phyloP scores from a whole-genome alignment of 2,113 vertebrate species.

The Tachycineta bicolor region DNA sequence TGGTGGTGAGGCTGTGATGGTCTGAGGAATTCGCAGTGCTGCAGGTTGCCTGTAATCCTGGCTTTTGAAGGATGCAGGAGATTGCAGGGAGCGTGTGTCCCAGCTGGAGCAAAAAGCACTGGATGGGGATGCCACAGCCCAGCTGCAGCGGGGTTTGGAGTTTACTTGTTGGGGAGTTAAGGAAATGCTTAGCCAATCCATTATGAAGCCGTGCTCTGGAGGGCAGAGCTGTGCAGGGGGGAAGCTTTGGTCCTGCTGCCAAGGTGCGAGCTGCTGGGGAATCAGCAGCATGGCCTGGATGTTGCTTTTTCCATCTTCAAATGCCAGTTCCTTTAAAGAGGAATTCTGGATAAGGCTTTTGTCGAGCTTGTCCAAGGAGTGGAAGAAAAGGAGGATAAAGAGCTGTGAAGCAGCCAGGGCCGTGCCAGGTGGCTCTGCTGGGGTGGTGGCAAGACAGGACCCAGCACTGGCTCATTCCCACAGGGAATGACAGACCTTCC shows the following conservation, averaged over 20 bases:
- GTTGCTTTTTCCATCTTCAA: neutral
- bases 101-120: neutral
- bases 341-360: neutral
- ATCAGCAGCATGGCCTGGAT: rapidly evolving
- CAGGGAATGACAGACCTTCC: neutral
- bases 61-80: neutral
- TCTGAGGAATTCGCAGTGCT: neutral
- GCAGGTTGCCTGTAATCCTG: neutral
- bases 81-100: rapidly evolving
- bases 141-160: neutral
- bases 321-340: neutral
- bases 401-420: neutral
- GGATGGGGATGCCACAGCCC: neutral
- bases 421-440: neutral
- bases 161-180: neutral
- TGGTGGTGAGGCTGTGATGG: neutral
- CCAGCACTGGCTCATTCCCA: neutral
- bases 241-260: neutral
- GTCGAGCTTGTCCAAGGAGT: neutral
- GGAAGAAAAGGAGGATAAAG: neutral
- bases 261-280: neutral
- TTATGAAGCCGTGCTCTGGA: neutral
- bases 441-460: rapidly evolving
- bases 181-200: neutral
- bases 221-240: neutral